These are phyloP conservation scores for Zoanthus sansibaricus DNA, from an alignment of 92 coral and sea anemone genomes.

Conservation along the genomic window DNA sequence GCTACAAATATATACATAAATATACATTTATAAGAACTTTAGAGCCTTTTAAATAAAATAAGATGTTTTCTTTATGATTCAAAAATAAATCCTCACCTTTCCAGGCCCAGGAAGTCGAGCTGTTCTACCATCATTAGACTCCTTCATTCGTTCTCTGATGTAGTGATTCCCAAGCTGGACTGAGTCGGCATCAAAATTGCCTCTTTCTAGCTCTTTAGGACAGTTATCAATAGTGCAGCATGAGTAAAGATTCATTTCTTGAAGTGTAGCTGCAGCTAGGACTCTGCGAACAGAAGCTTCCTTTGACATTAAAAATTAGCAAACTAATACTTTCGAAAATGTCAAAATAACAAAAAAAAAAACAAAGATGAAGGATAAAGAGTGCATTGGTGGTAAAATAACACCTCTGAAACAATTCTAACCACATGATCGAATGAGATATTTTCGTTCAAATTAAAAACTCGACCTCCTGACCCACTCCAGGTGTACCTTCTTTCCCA, in stretches of 20 bases:
- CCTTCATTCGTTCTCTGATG: neutral
- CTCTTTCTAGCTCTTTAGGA: conserved; percentile 5
- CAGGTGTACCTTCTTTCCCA: too few relatives aligned
- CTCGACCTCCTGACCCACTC: too few relatives aligned
- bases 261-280: neutral
- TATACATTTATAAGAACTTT: neutral
- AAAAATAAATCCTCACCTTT: neutral
- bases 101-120: conserved; percentile 29
- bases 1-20: neutral
- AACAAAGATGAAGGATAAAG: too few relatives aligned
- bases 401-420: too few relatives aligned
- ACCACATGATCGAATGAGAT: too few relatives aligned
- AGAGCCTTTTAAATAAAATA: neutral
- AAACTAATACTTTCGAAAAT: too few relatives aligned
- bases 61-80: neutral
- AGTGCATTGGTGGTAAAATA: too few relatives aligned
- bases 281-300: too few relatives aligned
- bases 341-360: too few relatives aligned
- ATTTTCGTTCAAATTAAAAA: too few relatives aligned
- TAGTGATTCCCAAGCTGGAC: conserved; percentile 20
- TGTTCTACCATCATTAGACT: conserved; percentile 26
- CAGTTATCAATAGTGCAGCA: conserved; percentile 16
- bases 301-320: too few relatives aligned
- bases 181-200: conserved; percentile 7
- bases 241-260: neutral